These are phyloP conservation scores for Falco cherrug DNA, from an alignment of 2,797 vertebrate species.

Conservation along the genomic window DNA sequence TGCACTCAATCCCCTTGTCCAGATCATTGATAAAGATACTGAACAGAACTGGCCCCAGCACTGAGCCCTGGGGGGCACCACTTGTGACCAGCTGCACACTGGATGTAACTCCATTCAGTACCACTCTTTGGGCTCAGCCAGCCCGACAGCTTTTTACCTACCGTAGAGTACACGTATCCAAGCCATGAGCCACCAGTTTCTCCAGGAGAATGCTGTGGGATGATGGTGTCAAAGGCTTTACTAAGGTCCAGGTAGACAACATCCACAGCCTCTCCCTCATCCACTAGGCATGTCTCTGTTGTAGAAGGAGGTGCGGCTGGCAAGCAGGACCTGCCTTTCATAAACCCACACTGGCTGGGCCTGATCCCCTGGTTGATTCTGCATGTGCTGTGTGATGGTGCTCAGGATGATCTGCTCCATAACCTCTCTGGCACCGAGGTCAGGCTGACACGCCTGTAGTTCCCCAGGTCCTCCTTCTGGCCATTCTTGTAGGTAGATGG, in stretches of 20 bases:
- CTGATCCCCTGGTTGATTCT: neutral
- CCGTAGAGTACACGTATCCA: neutral
- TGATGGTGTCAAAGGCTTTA: no score
- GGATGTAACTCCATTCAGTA: no score
- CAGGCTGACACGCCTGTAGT: neutral
- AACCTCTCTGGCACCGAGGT: neutral
- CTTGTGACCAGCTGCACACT: no score
- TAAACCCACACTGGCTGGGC: neutral
- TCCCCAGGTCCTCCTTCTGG: neutral
- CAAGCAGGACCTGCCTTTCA: no score
- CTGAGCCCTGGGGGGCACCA: no score
- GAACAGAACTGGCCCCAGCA: neutral
- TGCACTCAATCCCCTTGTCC: neutral
- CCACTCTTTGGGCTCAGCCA: no score
- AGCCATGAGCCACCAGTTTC: neutral
- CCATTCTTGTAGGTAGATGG: neutral
- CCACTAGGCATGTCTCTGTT: no score
- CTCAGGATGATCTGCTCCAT: neutral
- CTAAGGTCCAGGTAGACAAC: no score
- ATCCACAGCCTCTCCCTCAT: no score
- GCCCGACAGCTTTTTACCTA: neutral
- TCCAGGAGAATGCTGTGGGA: neutral
- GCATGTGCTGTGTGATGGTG: fast-evolving
- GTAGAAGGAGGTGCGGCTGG: no score
- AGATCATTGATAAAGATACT: neutral